These are phyloP conservation scores for Pangasius mekongensis DNA, from an alignment of 2,797 vertebrate species.

Conservation along the genomic window DNA sequence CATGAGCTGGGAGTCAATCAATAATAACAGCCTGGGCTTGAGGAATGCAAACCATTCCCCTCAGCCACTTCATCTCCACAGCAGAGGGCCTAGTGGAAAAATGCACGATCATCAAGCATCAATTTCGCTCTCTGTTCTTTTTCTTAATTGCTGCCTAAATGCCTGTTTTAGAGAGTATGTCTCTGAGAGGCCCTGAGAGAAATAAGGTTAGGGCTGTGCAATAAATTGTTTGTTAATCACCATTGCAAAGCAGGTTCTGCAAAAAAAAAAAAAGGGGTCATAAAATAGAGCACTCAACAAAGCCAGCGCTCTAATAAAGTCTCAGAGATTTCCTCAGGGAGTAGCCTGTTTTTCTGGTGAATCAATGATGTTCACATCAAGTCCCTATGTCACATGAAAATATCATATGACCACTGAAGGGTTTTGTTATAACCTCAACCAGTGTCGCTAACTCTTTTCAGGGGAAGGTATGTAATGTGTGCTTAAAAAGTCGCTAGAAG, in stretches of 20 bases:
- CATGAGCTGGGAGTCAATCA: slow-evolving; percentile 37
- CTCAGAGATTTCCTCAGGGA: not conserved
- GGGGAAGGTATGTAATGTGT: not conserved
- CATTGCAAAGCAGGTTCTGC: not conserved
- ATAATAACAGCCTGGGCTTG: slow-evolving; percentile 41
- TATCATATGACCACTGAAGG: not conserved
- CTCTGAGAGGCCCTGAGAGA: slow-evolving; percentile 2
- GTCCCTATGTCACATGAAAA: not conserved
- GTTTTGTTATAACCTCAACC: not conserved
- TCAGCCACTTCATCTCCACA: not conserved
- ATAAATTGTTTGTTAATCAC: slow-evolving; percentile 25
- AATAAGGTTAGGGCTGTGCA: not conserved
- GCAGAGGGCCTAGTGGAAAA: not conserved
- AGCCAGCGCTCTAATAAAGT: slow-evolving; percentile 18
- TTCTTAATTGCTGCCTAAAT: slow-evolving; percentile 8
- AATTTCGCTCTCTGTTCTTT: not conserved
- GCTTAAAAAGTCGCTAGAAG: not conserved
- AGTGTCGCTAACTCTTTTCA: not conserved
- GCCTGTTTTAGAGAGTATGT: not conserved
- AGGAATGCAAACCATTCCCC: slow-evolving; percentile 47
- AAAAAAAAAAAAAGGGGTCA: not conserved
- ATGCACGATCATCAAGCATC: slow-evolving; percentile 17
- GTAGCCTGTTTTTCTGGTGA: not conserved
- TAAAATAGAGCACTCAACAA: slow-evolving; percentile 8
- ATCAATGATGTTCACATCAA: not conserved